These are phyloP conservation scores for Ochropleura plecta DNA, from an alignment of 2,888 invertebrate genomes.

Conservation along the genomic window DNA sequence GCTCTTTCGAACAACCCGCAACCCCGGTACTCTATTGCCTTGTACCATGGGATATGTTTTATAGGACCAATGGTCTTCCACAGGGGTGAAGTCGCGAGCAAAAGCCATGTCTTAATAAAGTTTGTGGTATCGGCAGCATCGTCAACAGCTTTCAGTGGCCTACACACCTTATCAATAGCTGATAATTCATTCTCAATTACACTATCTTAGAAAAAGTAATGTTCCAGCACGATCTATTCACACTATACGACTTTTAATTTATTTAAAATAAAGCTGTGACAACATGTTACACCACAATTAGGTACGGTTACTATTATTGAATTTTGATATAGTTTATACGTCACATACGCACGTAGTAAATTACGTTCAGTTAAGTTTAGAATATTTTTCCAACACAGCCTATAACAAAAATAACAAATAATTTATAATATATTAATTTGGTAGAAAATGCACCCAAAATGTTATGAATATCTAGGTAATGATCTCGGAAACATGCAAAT, in stretches of 20 bases:
- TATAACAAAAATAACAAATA: background rate
- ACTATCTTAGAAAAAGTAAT: slow-evolving; percentile 43
- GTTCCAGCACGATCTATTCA: slow-evolving; percentile 7
- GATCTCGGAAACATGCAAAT: slow-evolving; percentile 5
- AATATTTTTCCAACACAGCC: background rate
- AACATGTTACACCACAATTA: background rate
- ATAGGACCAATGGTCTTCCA: background rate
- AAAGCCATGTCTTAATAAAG: background rate
- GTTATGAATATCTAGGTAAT: background rate
- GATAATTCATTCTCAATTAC: slow-evolving; percentile 52
- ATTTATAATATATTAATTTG: slow-evolving; percentile 10
- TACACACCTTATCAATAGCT: slow-evolving; percentile 26
- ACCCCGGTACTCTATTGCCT: too few species aligned
- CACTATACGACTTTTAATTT: slow-evolving; percentile 19
- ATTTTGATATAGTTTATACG: too few species aligned
- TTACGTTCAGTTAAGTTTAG: background rate
- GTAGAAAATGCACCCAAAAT: slow-evolving; percentile 25
- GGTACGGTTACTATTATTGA: too few species aligned
- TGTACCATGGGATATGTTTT: background rate
- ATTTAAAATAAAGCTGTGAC: background rate
- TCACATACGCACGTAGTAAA: background rate
- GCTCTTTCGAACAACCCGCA: too few species aligned
- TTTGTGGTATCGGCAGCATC: background rate
- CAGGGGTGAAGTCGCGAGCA: background rate
- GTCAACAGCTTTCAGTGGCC: slow-evolving; percentile 1